Base-by-base conservation (phyloP, 1,140 invertebrate genomes). In the Tetragonula clypearis region DNA sequence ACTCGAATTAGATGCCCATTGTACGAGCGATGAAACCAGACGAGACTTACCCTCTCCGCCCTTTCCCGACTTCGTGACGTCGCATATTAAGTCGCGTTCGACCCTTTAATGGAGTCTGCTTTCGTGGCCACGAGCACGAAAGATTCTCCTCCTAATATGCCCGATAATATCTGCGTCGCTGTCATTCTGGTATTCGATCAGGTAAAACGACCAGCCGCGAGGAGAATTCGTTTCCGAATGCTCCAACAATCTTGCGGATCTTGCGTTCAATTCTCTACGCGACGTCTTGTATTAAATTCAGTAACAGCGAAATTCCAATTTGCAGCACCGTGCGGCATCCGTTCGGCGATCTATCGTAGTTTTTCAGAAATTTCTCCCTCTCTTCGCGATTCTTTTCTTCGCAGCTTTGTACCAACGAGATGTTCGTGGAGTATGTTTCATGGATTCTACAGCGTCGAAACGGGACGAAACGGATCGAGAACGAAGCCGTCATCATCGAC, bases 1-100 rank as follows among this genome's bases (percentile, higher is more conserved):
- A 84, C 91, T 89, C 85, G 93, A 94, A 94, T 94, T 94, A 94
- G 92, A 79, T 91, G 91, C 90, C 91, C 90, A 94, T 94, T 94
- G 93, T 94, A 89, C 90, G 79, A 74, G 53, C 71, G 58, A 56
- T 82, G 85, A 89, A 62, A 74, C 74, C 81, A 83, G 65, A 88
- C 65, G 53, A 58, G 21, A 19, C 49, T 55, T 79, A 74, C 83
- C 49, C 41, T 60, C 21, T 35, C 55, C 72, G 2, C 71, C 30
- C 41, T 8, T 49, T 8, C 41, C 35, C 83, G 85, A 90, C 88
- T 93, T 91, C 94, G 93, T 93, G 93, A 94, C 92, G 88, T 91
- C 90, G 94, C 93, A 94, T 94, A 94, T 94, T 93, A 94, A 93
- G 92, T 94, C 91, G 87, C 90, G 86, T 84, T 90, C 88, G 89